Evolutionary conservation across 1,140 invertebrate species (phyloP).

Genomic region (Brachystomella parvula): DNA sequence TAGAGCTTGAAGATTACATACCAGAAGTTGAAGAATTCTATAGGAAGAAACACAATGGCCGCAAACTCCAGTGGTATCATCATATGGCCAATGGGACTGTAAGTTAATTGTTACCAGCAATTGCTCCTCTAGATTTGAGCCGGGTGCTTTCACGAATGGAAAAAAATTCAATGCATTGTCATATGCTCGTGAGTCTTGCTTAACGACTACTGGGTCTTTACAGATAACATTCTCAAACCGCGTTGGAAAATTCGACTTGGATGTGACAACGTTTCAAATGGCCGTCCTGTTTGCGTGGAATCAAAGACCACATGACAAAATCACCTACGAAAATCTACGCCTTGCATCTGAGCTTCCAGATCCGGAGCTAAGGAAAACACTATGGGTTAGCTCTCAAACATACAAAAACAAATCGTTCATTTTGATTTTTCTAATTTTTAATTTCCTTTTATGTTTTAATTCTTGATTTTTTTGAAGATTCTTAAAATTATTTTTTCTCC

Average conservation of each 20-base stretch:
- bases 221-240: slow-evolving; percentile 89
- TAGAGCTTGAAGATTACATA: slow-evolving; percentile 96
- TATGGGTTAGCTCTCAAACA: slow-evolving; percentile 60
- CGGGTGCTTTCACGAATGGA: no score
- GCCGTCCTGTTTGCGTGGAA: slow-evolving; percentile 99
- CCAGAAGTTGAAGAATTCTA: slow-evolving; percentile 94
- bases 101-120: slow-evolving; percentile 40
- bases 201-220: slow-evolving; percentile 32
- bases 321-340: slow-evolving; percentile 89
- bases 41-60: slow-evolving; percentile 92
- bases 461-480: neutral
- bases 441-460: neutral
- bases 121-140: neutral
- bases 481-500: slow-evolving; percentile 19
- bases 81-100: slow-evolving; percentile 98
- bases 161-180: no score
- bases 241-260: slow-evolving; percentile 90
- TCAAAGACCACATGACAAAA: slow-evolving; percentile 79
- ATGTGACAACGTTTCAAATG: slow-evolving; percentile 99
- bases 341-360: slow-evolving; percentile 95
- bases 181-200: no score
- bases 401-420: slow-evolving; percentile 11
- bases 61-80: slow-evolving; percentile 98
- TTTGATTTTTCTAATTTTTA: neutral
- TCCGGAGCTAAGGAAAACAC: slow-evolving; percentile 85